Evolutionary conservation across 2,113 vertebrate species (phyloP).

Genomic region (Dipodomys ordii): DNA sequence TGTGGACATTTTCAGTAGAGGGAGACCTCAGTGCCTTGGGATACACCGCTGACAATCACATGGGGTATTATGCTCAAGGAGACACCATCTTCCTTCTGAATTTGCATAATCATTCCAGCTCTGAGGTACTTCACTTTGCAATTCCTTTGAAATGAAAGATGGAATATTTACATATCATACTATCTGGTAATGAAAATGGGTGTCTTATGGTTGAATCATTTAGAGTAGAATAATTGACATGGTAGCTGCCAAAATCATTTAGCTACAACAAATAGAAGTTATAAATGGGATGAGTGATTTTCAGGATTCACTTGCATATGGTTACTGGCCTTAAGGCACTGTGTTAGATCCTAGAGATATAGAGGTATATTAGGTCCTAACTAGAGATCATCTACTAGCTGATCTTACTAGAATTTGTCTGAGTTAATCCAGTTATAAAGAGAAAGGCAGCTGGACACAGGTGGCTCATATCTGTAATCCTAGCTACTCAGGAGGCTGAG

Average conservation of each 20-base stretch:
- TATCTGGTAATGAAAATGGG: not conserved
- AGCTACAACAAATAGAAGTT: not conserved
- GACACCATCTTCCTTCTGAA: conserved; percentile 80
- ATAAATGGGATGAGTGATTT: not conserved
- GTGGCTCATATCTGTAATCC: too few species aligned
- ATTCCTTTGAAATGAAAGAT: not conserved
- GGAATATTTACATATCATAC: not conserved
- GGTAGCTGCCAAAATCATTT: not conserved
- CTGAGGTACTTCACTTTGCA: conserved; percentile 79
- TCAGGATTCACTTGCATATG: conserved; percentile 12
- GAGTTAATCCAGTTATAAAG: not conserved
- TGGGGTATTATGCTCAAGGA: conserved; percentile 75
- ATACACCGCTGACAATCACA: conserved; percentile 82
- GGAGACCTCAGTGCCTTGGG: conserved; percentile 73
- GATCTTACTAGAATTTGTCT: too few species aligned
- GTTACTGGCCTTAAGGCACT: not conserved
- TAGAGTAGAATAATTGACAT: conserved; percentile 10
- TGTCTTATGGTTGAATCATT: not conserved
- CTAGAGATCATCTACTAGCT: not conserved
- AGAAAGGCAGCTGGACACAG: not conserved
- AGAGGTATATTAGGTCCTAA: not conserved
- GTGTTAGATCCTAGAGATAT: not conserved
- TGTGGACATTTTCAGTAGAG: conserved; percentile 77
- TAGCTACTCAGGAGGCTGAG: too few species aligned
- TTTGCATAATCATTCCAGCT: conserved; percentile 66